Percentiles rank a stretch among this genome's conserved stretches.
phyloP scores from a whole-genome alignment of 2,113 vertebrate genomes.

The Chrysochloris asiatica region DNA sequence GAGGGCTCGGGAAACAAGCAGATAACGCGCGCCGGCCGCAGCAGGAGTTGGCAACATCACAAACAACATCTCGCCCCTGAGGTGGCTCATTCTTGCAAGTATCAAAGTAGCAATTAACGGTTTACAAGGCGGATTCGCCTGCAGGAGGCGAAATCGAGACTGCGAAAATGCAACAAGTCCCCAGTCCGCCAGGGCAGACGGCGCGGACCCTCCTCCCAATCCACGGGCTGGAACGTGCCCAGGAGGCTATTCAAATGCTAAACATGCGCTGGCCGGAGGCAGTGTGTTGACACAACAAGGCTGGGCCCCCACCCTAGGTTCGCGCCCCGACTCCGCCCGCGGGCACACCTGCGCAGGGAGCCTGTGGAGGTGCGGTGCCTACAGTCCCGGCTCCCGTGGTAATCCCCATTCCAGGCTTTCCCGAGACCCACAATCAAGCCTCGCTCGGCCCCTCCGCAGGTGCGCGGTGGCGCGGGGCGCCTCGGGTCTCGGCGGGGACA shows the following conservation, averaged over 20 bases:
- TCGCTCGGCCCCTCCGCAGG: background rate
- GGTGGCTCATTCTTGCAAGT: background rate
- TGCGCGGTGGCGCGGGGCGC: background rate
- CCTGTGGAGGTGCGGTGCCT: background rate
- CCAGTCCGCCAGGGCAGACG: background rate
- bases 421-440: background rate
- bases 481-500: background rate
- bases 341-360: background rate
- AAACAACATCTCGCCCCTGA: background rate
- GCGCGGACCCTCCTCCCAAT: background rate
- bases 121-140: background rate
- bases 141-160: background rate
- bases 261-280: background rate
- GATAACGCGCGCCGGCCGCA: too few relatives aligned
- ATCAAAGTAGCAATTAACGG: background rate
- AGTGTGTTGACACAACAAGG: background rate
- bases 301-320: background rate
- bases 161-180: fast-evolving
- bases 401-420: background rate
- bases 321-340: background rate
- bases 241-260: background rate
- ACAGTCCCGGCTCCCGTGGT: background rate
- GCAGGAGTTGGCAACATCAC: background rate
- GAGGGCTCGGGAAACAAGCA: fast-evolving
- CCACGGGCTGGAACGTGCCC: background rate